Percentiles rank a stretch among this genome's conserved stretches.
Evolutionary conservation across 1,140 invertebrate species (phyloP).

Genomic region (Saccostrea echinata): DNA sequence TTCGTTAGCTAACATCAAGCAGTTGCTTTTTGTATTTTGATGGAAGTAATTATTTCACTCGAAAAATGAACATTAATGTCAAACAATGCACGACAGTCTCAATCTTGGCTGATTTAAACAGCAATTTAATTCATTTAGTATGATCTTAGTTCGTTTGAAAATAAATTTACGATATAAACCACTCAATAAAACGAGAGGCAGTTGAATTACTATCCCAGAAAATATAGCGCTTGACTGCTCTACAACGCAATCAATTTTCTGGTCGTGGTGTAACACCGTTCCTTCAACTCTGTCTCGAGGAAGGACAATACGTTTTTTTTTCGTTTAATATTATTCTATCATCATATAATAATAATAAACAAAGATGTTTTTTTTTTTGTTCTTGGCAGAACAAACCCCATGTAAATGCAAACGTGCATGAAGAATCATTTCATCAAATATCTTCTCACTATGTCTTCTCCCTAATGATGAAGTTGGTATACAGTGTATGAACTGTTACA

Average conservation of each 20-base stretch:
- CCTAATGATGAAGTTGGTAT: too few species aligned
- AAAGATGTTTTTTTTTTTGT: too few species aligned
- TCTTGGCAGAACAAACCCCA: too few species aligned
- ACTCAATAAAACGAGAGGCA: background rate
- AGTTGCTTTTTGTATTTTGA: background rate
- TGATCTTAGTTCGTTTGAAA: background rate
- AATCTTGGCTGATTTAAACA: background rate
- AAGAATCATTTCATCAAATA: too few species aligned
- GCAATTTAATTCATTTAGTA: background rate
- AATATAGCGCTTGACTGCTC: background rate
- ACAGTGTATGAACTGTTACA: too few species aligned
- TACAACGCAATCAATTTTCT: background rate
- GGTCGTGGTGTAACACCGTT: background rate
- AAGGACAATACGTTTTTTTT: background rate
- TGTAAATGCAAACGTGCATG: too few species aligned
- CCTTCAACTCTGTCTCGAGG: background rate
- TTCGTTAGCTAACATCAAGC: background rate
- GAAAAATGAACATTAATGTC: background rate
- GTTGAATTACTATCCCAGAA: background rate
- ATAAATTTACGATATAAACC: constrained; percentile 7
- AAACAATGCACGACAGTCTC: background rate
- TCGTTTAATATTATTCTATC: background rate
- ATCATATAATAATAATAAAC: too few species aligned
- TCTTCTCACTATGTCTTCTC: too few species aligned
- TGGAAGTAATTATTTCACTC: background rate